A percentile compares a stretch with the other conserved stretches of the same genome.
Conservation (phyloP, 1,140 invertebrate species). For the Drosophila tani region DNA sequence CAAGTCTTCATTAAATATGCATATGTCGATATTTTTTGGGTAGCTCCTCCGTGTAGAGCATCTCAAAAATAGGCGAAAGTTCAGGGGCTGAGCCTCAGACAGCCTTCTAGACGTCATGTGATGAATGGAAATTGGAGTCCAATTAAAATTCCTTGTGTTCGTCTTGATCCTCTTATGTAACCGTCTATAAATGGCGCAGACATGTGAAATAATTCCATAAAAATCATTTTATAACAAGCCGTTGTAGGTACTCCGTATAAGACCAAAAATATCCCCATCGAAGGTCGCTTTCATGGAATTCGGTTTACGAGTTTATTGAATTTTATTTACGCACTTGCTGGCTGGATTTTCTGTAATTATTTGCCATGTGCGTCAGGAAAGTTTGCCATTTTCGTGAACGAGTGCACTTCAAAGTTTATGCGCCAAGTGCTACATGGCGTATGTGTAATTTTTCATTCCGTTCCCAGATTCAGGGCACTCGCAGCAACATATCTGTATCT, state of each 20-base stretch:
- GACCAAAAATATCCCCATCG: slow-evolving; percentile 23
- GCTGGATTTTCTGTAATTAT: slow-evolving; percentile 51
- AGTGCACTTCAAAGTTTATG: slow-evolving; percentile 66
- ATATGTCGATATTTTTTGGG: slow-evolving; percentile 51
- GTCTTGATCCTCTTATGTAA: slow-evolving; percentile 18
- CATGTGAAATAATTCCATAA: slow-evolving; percentile 14
- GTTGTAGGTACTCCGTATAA: neutral
- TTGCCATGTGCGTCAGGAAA: slow-evolving; percentile 49
- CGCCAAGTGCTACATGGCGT: slow-evolving; percentile 63
- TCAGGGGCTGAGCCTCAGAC: neutral
- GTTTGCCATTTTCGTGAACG: slow-evolving; percentile 61
- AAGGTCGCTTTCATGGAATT: slow-evolving; percentile 21
- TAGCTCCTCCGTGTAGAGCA: neutral
- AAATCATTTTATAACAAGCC: slow-evolving; percentile 17
- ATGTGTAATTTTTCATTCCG: slow-evolving; percentile 73
- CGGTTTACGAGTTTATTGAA: slow-evolving; percentile 32
- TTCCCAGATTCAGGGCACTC: slow-evolving; percentile 32
- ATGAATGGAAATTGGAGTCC: slow-evolving; percentile 3
- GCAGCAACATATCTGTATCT: slow-evolving; percentile 30
- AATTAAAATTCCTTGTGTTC: slow-evolving; percentile 27
- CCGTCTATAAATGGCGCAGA: neutral
- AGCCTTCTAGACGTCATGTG: neutral
- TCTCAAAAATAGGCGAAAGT: slow-evolving; percentile 7
- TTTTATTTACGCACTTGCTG: slow-evolving; percentile 20
- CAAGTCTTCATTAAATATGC: slow-evolving; percentile 50